A percentile compares a stretch with the other conserved stretches of the same genome.
These are phyloP conservation scores for Okapia johnstoni DNA, from an alignment of 2,113 vertebrate species.

Conservation along the genomic window DNA sequence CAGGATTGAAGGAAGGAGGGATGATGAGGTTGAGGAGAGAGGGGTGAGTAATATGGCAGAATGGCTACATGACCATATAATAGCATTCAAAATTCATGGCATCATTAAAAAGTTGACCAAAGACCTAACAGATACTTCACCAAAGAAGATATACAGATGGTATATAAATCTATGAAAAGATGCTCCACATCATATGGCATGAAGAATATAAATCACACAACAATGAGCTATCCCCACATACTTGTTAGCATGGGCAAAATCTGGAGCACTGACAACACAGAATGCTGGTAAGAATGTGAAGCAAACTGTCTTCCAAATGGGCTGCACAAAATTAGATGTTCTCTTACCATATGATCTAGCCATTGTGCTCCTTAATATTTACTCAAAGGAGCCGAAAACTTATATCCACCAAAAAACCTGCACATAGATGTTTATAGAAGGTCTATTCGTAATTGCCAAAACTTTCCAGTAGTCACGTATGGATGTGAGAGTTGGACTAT, in stretches of 20 bases:
- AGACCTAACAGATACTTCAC: background rate
- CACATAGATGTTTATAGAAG: background rate
- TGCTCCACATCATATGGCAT: background rate
- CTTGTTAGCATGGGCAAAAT: background rate
- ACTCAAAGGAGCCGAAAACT: background rate
- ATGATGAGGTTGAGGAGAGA: background rate
- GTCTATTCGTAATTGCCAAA: background rate
- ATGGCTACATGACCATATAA: background rate
- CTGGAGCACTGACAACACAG: background rate
- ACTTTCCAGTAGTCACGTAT: background rate
- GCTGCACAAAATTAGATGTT: background rate
- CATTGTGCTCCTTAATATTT: background rate
- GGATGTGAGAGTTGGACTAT: background rate
- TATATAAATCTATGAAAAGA: background rate
- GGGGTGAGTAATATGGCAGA: background rate
- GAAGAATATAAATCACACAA: background rate
- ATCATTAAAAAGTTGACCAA: background rate
- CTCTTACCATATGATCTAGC: background rate
- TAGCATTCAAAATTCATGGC: background rate
- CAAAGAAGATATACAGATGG: background rate
- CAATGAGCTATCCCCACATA: background rate
- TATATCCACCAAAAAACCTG: background rate
- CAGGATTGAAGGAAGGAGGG: background rate
- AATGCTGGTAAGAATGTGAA: background rate
- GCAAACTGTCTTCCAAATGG: background rate